phyloP scores from a whole-genome alignment of 2,113 vertebrate species.

The Penelope pileata region DNA sequence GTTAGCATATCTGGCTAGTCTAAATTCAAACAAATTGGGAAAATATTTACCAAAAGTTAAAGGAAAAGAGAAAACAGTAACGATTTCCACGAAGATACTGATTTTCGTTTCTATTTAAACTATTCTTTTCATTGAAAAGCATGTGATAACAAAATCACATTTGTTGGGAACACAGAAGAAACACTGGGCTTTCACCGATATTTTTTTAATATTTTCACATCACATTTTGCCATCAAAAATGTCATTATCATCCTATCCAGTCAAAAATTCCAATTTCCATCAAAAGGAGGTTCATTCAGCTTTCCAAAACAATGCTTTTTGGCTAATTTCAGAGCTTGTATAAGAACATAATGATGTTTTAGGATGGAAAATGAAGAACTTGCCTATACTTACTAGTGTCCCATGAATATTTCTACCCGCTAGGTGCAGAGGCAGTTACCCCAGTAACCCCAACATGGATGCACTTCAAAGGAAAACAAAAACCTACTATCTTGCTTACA shows the following conservation, averaged over 20 bases:
- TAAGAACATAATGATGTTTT: background rate
- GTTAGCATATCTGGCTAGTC: background rate
- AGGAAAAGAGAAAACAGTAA: background rate
- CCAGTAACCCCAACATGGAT: background rate
- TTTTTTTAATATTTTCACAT: background rate
- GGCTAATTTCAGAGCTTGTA: background rate
- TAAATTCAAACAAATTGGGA: background rate
- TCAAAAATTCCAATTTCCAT: background rate
- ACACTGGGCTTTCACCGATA: accelerated
- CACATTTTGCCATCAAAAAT: accelerated
- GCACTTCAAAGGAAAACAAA: background rate
- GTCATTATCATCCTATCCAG: background rate
- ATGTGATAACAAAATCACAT: background rate
- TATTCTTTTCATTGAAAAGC: background rate
- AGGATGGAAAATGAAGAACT: background rate
- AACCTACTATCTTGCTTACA: background rate
- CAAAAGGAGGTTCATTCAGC: background rate
- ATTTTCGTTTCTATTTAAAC: background rate
- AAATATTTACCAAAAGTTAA: background rate
- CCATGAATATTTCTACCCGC: background rate
- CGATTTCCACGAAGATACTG: background rate
- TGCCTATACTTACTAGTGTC: background rate
- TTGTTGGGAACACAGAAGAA: background rate
- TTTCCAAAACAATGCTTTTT: background rate
- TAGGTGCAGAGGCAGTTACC: background rate